Conservation (phyloP, 2,797 vertebrate genomes). For the Lateolabrax maculatus region DNA sequence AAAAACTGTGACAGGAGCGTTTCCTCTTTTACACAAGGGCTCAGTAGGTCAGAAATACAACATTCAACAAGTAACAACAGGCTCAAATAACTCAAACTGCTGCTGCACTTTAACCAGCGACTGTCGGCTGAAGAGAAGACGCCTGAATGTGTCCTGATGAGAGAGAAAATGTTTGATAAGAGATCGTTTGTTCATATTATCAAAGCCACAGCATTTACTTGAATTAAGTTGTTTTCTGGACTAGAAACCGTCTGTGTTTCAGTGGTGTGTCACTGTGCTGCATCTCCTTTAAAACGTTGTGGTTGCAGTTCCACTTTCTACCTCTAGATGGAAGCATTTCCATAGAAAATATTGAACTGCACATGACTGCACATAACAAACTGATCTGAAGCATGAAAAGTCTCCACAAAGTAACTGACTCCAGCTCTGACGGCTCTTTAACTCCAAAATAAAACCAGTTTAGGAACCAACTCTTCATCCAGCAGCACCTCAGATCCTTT, state of each 20-base stretch:
- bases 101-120: too few species aligned
- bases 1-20: neutral
- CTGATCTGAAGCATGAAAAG: neutral
- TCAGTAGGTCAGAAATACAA: neutral
- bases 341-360: neutral
- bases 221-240: neutral
- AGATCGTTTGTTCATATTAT: too few species aligned
- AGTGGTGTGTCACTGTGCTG: neutral
- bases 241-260: neutral
- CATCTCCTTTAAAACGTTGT: neutral
- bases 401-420: too few species aligned
- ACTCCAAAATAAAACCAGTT: too few species aligned
- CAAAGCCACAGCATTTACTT: neutral
- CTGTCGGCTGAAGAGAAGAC: too few species aligned
- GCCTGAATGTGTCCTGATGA: too few species aligned
- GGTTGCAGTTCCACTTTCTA: constrained; percentile 19
- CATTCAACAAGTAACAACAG: neutral
- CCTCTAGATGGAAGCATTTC: constrained; percentile 49
- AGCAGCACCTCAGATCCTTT: too few species aligned
- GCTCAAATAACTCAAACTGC: neutral
- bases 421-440: too few species aligned
- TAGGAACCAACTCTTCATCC: too few species aligned
- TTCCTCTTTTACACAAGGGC: neutral
- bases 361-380: too few species aligned
- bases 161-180: too few species aligned